These are phyloP conservation scores for Eumeta japonica DNA, from an alignment of 1,140 invertebrate genomes.

Conservation along the genomic window DNA sequence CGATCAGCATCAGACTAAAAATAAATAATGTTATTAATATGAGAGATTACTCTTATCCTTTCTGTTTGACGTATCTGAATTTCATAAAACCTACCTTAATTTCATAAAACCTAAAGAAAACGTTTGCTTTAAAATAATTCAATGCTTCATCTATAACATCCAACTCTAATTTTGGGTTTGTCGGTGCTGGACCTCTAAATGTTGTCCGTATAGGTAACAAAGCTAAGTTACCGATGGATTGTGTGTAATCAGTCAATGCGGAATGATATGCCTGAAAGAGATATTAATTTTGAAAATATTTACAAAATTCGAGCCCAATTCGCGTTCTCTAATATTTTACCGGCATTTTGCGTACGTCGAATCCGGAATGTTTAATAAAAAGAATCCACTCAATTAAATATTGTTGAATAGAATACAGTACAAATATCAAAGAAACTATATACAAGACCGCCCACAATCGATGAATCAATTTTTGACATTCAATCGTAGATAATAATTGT, in stretches of 20 bases:
- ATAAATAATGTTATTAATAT: no score
- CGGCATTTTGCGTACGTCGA: no score
- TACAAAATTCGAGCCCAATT: no score
- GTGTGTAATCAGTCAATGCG: slow-evolving; percentile 71
- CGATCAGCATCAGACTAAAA: slow-evolving; percentile 90
- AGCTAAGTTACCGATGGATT: slow-evolving; percentile 89
- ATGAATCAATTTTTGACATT: no score
- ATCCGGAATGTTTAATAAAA: no score
- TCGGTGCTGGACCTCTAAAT: slow-evolving; percentile 84
- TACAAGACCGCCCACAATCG: no score
- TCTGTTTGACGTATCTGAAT: slow-evolving; percentile 2
- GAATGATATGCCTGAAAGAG: slow-evolving; percentile 91
- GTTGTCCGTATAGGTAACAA: slow-evolving; percentile 83
- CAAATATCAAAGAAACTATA: no score
- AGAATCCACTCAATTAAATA: no score
- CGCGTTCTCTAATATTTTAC: no score
- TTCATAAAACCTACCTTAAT: slow-evolving; percentile 72
- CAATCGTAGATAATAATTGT: no score
- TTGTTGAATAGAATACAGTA: no score
- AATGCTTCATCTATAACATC: slow-evolving; percentile 99
- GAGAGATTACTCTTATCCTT: background rate
- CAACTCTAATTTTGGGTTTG: slow-evolving; percentile 63
- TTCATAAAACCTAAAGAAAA: slow-evolving; percentile 98
- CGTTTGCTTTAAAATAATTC: slow-evolving; percentile 97
- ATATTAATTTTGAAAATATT: background rate